These are phyloP conservation scores for Florisuga fusca DNA, from an alignment of 2,797 vertebrate genomes.

Conservation along the genomic window DNA sequence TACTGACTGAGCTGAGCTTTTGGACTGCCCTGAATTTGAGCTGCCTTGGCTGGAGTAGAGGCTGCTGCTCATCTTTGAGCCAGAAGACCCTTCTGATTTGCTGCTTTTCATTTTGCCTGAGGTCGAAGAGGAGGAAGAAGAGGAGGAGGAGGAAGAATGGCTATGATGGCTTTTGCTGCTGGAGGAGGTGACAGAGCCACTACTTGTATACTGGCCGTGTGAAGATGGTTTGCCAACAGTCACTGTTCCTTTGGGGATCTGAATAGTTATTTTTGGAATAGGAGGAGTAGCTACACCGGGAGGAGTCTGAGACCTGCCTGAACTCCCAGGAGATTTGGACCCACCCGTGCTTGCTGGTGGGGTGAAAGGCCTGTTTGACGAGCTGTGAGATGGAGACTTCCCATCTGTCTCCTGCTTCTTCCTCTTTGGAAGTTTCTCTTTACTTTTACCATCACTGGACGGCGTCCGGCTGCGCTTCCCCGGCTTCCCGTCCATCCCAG, in stretches of 20 bases:
- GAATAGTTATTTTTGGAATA: constrained; percentile 98
- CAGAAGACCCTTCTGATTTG: constrained; percentile 90
- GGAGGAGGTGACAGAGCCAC: constrained; percentile 82
- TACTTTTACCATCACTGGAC: constrained; percentile 95
- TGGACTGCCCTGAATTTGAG: constrained; percentile 87
- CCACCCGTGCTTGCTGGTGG: constrained; percentile 93
- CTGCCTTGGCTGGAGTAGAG: constrained; percentile 87
- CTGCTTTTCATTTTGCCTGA: constrained; percentile 95
- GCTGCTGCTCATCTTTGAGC: constrained; percentile 86
- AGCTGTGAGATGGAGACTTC: constrained; percentile 95
- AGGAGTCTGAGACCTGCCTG: constrained; percentile 94
- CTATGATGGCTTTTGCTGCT: constrained; percentile 97
- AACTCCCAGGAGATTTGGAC: constrained; percentile 96
- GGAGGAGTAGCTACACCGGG: constrained; percentile 95
- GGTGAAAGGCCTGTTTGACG: constrained; percentile 92
- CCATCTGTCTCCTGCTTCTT: constrained; percentile 95
- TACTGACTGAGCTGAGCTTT: constrained; percentile 91
- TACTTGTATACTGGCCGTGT: constrained; percentile 93
- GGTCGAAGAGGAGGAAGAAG: constrained; percentile 84
- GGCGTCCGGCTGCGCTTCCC: constrained; percentile 95
- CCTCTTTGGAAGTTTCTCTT: constrained; percentile 95
- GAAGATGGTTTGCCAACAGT: constrained; percentile 94
- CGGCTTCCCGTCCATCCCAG: constrained; percentile 88
- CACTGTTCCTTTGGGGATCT: constrained; percentile 95
- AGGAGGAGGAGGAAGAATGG: constrained; percentile 91